Percentiles rank a stretch among this genome's conserved stretches.
phyloP scores from a whole-genome alignment of 2,113 vertebrate genomes.

The Leptobrachium leishanense region DNA sequence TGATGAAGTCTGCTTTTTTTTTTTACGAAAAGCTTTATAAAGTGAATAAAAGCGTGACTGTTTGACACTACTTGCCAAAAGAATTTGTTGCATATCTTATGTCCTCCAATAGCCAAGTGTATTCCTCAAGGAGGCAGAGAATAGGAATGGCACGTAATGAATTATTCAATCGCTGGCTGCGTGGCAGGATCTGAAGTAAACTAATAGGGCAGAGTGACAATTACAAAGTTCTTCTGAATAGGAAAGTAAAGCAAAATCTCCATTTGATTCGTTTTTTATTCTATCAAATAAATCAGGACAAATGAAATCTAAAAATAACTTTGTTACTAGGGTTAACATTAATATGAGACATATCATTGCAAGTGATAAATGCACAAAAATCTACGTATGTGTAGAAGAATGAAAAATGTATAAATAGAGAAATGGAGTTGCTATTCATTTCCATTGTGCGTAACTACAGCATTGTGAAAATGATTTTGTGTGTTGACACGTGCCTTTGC shows the following conservation, averaged over 20 bases:
- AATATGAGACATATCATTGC: too few species aligned
- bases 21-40: slow-evolving; percentile 1
- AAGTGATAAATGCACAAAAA: too few species aligned
- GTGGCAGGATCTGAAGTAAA: slow-evolving; percentile 22
- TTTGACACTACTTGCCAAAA: slow-evolving; percentile 21
- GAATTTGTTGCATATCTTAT: slow-evolving; percentile 35
- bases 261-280: slow-evolving; percentile 20
- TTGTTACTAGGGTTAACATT: too few species aligned
- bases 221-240: slow-evolving; percentile 24
- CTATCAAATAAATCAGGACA: too few species aligned
- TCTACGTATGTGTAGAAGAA: too few species aligned
- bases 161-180: slow-evolving; percentile 53
- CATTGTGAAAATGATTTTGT: slow-evolving; percentile 25
- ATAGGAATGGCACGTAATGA: slow-evolving; percentile 41
- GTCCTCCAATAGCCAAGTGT: slow-evolving; percentile 33
- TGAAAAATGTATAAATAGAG: too few species aligned
- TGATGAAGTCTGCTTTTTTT: background rate
- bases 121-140: slow-evolving; percentile 28
- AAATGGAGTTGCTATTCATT: too few species aligned
- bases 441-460: background rate
- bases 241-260: slow-evolving; percentile 17
- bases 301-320: too few species aligned
- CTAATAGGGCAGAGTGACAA: slow-evolving; percentile 42
- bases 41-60: background rate
- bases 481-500: background rate